A percentile compares a stretch with the other conserved stretches of the same genome.
Conservation (phyloP, 2,888 invertebrate species). For the Enoplolaimus lenunculus region DNA sequence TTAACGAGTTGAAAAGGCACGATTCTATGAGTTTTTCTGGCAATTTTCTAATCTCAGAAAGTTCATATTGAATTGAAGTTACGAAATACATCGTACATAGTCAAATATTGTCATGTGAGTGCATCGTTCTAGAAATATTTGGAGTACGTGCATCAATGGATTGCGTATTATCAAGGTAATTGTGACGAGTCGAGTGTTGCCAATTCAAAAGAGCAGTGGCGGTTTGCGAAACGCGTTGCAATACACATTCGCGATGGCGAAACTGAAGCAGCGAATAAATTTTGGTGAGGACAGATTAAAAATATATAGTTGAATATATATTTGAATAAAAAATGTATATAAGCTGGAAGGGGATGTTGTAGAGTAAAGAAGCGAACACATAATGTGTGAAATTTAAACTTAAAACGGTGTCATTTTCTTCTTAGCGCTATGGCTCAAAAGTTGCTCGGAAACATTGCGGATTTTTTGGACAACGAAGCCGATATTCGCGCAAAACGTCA, state of each 20-base stretch:
- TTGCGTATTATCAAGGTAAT: conserved; percentile 40
- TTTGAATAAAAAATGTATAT: no score
- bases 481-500: conserved; percentile 5
- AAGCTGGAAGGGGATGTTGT: no score
- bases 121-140: conserved; percentile 56
- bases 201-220: conserved; percentile 69
- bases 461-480: not conserved
- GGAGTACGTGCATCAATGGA: conserved; percentile 69
- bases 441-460: not conserved
- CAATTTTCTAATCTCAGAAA: no score
- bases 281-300: conserved; percentile 57
- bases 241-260: conserved; percentile 57
- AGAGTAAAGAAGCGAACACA: no score
- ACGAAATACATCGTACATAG: no score
- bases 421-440: not conserved
- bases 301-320: no score
- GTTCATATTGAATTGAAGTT: no score
- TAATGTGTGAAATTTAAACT: no score
- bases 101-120: conserved; percentile 14
- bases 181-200: conserved; percentile 15
- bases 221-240: conserved; percentile 53
- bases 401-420: no score
- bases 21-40: no score
- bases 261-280: conserved; percentile 58
- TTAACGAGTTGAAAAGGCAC: no score